Evolutionary conservation across 2,888 invertebrate species (phyloP), one percentile per base, ranked within the genome.

Genomic region (Fissipunctia ypsillon): DNA sequence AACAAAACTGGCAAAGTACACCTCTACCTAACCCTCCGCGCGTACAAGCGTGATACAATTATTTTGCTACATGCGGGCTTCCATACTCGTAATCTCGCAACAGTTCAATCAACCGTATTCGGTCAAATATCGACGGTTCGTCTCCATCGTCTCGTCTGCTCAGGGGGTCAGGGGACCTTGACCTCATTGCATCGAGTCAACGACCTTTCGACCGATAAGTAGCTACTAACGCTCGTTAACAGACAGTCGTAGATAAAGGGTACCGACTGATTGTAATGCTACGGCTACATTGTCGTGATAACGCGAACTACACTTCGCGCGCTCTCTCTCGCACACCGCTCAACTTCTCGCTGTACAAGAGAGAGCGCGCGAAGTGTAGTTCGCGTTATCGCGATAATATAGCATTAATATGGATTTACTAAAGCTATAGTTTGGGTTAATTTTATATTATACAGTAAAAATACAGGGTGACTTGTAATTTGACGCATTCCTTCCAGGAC

Each of bases 241-340:
- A 1, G 0, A 64, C 14, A n/a, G 10, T 0, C 9, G 10, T n/a
- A 52, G 45, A 76, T 68, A 78, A 57, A n/a, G 14, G 28, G 7
- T n/a, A 63, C n/a, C 25, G 12, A 57, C 28, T 73, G 54, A 76
- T 74, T 63, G 38, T 79, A 71, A n/a, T n/a, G n/a, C n/a, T n/a
- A n/a, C n/a, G n/a, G n/a, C n/a, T n/a, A n/a, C n/a, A n/a, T n/a
- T n/a, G n/a, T n/a, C n/a, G n/a, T n/a, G n/a, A n/a, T n/a, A n/a
- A n/a, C n/a, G n/a, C n/a, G n/a, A n/a, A n/a, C n/a, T n/a, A n/a
- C n/a, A n/a, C n/a, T n/a, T n/a, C n/a, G n/a, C n/a, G n/a, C n/a
- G n/a, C n/a, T n/a, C n/a, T n/a, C n/a, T n/a, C n/a, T n/a, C n/a
- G n/a, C n/a, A n/a, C n/a, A n/a, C n/a, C n/a, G n/a, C n/a, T n/a